phyloP scores from a whole-genome alignment of 2,888 invertebrate species.

The Palloptera scutellata region DNA sequence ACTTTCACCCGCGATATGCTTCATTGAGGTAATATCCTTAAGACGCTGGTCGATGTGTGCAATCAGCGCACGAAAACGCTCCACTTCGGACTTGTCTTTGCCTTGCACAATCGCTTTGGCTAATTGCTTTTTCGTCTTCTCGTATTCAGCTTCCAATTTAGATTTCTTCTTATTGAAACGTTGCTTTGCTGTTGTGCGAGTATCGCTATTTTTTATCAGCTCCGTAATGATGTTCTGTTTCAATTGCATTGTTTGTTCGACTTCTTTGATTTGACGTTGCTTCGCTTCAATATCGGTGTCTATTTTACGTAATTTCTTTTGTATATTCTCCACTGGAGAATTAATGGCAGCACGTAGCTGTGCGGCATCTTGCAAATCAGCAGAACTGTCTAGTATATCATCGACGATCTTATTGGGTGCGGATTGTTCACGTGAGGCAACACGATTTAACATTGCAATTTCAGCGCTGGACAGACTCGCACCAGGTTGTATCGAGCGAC shows the following conservation, averaged over 20 bases:
- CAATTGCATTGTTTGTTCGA: slow-evolving; percentile 73
- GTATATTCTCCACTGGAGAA: slow-evolving; percentile 55
- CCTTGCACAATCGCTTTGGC: slow-evolving; percentile 66
- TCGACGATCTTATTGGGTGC: slow-evolving; percentile 44
- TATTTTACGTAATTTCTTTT: slow-evolving; percentile 61
- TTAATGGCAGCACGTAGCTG: slow-evolving; percentile 50
- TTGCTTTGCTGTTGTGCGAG: slow-evolving; percentile 68
- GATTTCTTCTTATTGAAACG: slow-evolving; percentile 72
- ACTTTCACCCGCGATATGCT: slow-evolving; percentile 71
- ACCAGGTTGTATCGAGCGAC: slow-evolving; percentile 71
- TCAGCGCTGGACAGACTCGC: slow-evolving; percentile 70
- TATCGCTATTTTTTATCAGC: slow-evolving; percentile 69
- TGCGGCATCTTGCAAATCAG: slow-evolving; percentile 46
- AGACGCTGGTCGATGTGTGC: slow-evolving; percentile 66
- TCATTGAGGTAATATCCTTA: slow-evolving; percentile 67
- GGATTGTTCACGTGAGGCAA: slow-evolving; percentile 63
- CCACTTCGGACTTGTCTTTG: slow-evolving; percentile 62
- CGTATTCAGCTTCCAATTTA: slow-evolving; percentile 70
- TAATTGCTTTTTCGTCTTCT: slow-evolving; percentile 68
- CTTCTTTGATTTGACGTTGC: slow-evolving; percentile 75
- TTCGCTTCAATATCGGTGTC: slow-evolving; percentile 71
- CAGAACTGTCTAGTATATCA: slow-evolving; percentile 56
- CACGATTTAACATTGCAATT: slow-evolving; percentile 69
- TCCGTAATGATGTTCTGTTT: slow-evolving; percentile 80
- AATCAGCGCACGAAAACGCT: slow-evolving; percentile 64